Percentiles rank a stretch among this genome's conserved stretches.
These are phyloP conservation scores for Corythornis cristatus DNA, from an alignment of 2,113 vertebrate genomes.

Conservation along the genomic window DNA sequence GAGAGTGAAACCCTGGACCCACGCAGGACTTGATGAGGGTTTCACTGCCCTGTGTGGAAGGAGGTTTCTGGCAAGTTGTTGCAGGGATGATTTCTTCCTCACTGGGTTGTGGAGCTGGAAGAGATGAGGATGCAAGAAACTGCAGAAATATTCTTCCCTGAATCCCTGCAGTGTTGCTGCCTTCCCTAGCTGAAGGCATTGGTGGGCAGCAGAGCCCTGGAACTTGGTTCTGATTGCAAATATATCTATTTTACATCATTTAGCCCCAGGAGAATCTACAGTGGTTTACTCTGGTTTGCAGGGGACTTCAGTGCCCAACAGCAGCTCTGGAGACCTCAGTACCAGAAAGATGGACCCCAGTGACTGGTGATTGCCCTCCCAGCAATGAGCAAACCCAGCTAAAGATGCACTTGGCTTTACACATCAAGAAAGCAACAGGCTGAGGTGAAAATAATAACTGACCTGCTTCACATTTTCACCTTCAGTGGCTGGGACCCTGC, in stretches of 20 bases:
- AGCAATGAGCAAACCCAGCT: neutral
- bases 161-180: accelerated
- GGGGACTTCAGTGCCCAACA: neutral
- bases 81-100: neutral
- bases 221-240: neutral
- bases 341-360: no score
- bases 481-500: neutral
- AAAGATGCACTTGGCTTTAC: neutral
- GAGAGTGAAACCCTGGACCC: neutral
- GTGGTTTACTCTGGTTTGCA: neutral
- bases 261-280: neutral
- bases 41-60: accelerated
- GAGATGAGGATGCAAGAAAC: neutral
- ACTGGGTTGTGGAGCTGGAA: neutral
- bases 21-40: neutral
- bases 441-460: neutral
- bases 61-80: neutral
- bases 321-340: no score
- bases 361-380: neutral
- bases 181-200: accelerated
- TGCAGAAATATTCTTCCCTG: neutral
- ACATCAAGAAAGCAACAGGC: neutral
- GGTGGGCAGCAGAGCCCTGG: neutral
- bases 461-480: neutral
- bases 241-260: accelerated